A percentile compares a stretch with the other conserved stretches of the same genome.
phyloP scores from a whole-genome alignment of 2,113 vertebrate genomes.

The Eurystomus gularis region DNA sequence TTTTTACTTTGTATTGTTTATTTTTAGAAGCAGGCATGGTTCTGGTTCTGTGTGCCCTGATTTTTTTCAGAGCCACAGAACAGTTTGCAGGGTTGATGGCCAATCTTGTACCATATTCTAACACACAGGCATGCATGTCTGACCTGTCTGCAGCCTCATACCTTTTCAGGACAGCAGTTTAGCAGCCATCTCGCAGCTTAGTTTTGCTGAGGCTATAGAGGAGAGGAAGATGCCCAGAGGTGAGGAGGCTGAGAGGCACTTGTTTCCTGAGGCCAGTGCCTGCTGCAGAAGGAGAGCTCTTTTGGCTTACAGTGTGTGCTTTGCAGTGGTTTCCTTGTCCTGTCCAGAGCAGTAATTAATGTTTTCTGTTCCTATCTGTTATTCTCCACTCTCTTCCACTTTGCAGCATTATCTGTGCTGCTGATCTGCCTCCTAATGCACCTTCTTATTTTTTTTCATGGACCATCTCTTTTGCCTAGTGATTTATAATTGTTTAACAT shows the following conservation, averaged over 20 bases:
- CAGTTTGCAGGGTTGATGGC: not conserved
- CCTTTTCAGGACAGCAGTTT: not conserved
- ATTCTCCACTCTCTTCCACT: not conserved
- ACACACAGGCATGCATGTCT: not conserved
- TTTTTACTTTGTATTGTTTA: constrained; percentile 2
- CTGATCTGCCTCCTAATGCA: not conserved
- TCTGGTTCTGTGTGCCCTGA: not conserved
- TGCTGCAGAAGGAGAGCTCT: not conserved
- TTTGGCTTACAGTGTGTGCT: not conserved
- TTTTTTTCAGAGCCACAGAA: not conserved
- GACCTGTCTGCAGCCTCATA: not conserved
- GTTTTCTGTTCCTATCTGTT: not conserved
- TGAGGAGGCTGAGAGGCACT: not conserved
- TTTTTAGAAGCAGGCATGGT: not conserved
- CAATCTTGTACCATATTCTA: not conserved
- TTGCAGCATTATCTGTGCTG: not conserved
- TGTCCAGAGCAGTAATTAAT: not conserved
- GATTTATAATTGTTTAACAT: not conserved
- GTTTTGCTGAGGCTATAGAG: not conserved
- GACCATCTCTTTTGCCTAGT: not conserved
- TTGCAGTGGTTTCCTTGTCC: not conserved
- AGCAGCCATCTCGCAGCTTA: not conserved
- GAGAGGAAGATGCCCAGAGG: not conserved
- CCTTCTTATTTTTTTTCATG: not conserved
- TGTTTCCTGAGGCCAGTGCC: not conserved